Evolutionary conservation across 2,797 vertebrate species (phyloP).

Genomic region (Oryzias sinensis): DNA sequence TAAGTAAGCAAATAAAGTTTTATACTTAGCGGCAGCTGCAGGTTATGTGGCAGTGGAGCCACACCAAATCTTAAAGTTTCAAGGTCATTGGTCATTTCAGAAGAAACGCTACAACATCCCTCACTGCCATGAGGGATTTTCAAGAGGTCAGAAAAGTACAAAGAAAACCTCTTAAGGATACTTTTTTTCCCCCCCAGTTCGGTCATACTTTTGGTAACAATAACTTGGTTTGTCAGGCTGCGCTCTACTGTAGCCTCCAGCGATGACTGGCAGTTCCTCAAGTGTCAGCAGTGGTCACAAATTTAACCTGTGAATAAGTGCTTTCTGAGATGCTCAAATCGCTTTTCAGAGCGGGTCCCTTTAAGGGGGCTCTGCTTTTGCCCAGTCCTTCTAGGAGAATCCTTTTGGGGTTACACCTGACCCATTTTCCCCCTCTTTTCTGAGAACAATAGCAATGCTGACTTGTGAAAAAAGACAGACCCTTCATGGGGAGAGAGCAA

Average conservation of each 20-base stretch:
- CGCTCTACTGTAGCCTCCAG: conserved; percentile 22
- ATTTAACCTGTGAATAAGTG: conserved; percentile 60
- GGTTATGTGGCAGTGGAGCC: too few species aligned
- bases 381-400: conserved; percentile 22
- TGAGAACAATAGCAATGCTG: conserved; percentile 19
- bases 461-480: conserved; percentile 22
- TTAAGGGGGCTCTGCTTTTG: conserved; percentile 40
- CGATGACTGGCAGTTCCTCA: conserved; percentile 33
- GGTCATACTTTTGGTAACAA: too few species aligned
- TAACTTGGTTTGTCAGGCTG: conserved; percentile 1
- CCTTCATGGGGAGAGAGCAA: neutral
- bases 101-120: too few species aligned
- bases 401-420: conserved; percentile 46
- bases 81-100: too few species aligned
- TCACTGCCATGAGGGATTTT: too few species aligned
- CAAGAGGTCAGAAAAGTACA: too few species aligned
- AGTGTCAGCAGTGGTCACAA: conserved; percentile 39
- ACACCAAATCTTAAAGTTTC: too few species aligned
- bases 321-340: conserved; percentile 49
- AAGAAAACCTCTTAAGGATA: too few species aligned
- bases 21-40: too few species aligned
- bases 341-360: conserved; percentile 44
- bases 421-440: conserved; percentile 38
- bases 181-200: too few species aligned
- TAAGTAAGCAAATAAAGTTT: too few species aligned